These are phyloP conservation scores for Brachyalestes nurse DNA, from an alignment of 2,797 vertebrate genomes.

Conservation along the genomic window DNA sequence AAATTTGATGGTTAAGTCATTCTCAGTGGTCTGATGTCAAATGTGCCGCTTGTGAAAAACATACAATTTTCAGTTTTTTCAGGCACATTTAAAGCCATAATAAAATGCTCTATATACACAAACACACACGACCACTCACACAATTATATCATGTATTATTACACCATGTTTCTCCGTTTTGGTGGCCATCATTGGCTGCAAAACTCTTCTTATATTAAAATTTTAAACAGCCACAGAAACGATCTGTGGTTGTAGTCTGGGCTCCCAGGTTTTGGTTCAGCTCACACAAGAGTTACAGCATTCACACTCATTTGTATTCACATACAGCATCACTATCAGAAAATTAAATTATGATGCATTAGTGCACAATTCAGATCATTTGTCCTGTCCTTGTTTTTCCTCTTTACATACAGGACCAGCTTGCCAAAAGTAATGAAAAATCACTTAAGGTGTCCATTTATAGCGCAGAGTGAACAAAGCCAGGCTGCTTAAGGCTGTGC, in stretches of 20 bases:
- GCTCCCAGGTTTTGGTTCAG: background rate
- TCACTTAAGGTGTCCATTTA: slow-evolving; percentile 6
- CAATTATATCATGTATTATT: too few relatives aligned
- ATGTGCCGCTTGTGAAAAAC: too few relatives aligned
- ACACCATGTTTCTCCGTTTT: background rate
- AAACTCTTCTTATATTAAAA: background rate
- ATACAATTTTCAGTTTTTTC: too few relatives aligned
- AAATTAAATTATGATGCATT: background rate
- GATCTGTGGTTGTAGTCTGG: background rate
- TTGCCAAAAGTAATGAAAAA: background rate
- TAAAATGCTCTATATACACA: too few relatives aligned
- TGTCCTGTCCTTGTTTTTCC: background rate
- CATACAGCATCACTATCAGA: background rate
- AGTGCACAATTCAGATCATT: background rate
- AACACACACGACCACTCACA: too few relatives aligned
- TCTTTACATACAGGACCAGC: background rate
- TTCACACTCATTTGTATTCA: background rate
- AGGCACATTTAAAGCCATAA: too few relatives aligned
- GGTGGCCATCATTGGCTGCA: background rate
- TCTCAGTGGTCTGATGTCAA: too few relatives aligned
- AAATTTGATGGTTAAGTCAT: too few relatives aligned
- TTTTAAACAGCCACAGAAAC: too few relatives aligned
- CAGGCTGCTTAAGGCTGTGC: slow-evolving; percentile 1
- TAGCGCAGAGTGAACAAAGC: slow-evolving; percentile 23
- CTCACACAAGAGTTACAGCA: background rate